phyloP scores from a whole-genome alignment of 2,797 vertebrate species.

The Sardinella longiceps region DNA sequence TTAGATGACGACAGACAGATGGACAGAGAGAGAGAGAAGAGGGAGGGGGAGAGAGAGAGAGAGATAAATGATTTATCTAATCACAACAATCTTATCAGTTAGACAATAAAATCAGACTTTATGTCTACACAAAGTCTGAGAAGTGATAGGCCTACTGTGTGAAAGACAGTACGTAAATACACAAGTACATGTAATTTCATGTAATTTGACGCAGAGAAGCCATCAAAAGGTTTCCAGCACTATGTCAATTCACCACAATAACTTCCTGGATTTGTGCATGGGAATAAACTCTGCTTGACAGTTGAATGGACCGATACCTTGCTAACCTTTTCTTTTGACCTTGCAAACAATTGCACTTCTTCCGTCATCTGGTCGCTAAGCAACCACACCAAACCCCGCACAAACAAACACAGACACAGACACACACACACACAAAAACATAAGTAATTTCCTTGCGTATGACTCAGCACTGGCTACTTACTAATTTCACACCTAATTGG shows the following conservation, averaged over 20 bases:
- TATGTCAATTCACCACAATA: background rate
- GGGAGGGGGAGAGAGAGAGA: background rate
- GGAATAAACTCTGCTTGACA: background rate
- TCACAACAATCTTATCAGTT: background rate
- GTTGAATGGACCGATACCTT: background rate
- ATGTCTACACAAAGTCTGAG: background rate
- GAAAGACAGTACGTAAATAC: background rate
- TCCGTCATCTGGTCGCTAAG: background rate
- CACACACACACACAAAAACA: no score
- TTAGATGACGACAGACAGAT: background rate
- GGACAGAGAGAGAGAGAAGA: background rate
- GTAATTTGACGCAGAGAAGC: background rate
- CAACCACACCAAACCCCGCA: background rate
- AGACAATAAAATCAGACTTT: background rate
- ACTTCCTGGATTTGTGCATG: background rate
- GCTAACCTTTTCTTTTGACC: background rate
- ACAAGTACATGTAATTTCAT: no score
- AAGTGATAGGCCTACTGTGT: no score
- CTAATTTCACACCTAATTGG: background rate
- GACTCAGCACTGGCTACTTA: background rate
- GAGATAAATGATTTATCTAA: background rate
- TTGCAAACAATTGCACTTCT: background rate
- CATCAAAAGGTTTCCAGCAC: background rate
- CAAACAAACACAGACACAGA: no score
- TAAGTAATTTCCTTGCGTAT: background rate